These are phyloP conservation scores for Dicroscelio sp. DNA, from an alignment of 2,888 invertebrate genomes.

Conservation along the genomic window DNA sequence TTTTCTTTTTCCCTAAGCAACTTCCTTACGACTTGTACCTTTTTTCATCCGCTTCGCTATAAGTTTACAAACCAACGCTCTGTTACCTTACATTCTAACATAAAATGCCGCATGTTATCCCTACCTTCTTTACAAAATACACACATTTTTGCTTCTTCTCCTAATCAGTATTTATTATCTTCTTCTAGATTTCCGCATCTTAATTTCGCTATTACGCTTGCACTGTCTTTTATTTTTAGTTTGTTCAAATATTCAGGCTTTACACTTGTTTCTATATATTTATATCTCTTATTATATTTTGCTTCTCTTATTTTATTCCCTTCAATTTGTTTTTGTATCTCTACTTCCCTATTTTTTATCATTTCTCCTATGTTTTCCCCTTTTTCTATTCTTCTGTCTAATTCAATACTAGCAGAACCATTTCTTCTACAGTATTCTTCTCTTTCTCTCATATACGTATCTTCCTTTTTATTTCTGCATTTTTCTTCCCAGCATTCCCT, in stretches of 20 bases:
- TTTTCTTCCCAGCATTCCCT: slow-evolving; percentile 24
- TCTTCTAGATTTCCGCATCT: slow-evolving; percentile 16
- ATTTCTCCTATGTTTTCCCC: neutral
- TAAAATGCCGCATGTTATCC: slow-evolving; percentile 6
- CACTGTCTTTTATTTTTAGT: neutral
- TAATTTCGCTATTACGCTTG: neutral
- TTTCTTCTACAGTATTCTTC: slow-evolving; percentile 7
- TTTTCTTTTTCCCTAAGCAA: too few relatives aligned
- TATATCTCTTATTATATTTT: slow-evolving; percentile 9
- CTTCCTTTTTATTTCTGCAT: neutral
- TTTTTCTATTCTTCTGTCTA: neutral
- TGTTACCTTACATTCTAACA: neutral
- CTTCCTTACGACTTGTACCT: too few relatives aligned
- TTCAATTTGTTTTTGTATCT: neutral
- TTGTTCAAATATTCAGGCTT: neutral
- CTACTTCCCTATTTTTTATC: neutral
- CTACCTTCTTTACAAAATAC: neutral
- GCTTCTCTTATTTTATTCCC: neutral
- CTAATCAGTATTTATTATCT: slow-evolving; percentile 6
- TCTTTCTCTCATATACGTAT: neutral
- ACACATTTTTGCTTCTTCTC: neutral
- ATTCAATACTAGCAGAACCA: neutral
- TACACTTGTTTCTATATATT: neutral
- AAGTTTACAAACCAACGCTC: neutral
- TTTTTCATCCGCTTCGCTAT: neutral